Conservation (phyloP, 2,888 invertebrate species). For the Caenorhabditis macrosperma region DNA sequence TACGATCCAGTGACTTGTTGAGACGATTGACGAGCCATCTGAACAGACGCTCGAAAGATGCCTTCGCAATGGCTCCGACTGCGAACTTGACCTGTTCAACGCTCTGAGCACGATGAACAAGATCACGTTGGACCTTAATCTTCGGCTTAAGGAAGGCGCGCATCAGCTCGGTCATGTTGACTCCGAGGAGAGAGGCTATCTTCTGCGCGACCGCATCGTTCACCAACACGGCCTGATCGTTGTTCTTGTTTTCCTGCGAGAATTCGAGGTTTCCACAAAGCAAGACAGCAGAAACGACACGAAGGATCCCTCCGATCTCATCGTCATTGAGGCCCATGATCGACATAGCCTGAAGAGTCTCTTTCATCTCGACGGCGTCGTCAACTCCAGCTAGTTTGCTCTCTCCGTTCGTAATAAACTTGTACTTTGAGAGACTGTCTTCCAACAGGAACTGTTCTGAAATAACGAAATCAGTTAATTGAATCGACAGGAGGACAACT, state of each 20-base stretch:
- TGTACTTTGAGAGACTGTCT: constrained; percentile 92
- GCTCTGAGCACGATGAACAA: constrained; percentile 97
- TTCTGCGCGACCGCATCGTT: constrained; percentile 94
- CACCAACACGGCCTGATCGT: constrained; percentile 96
- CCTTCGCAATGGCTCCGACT: constrained; percentile 97
- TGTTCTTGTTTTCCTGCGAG: constrained; percentile 93
- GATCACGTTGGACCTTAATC: constrained; percentile 96
- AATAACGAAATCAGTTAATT: constrained; percentile 26
- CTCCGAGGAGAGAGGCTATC: constrained; percentile 91
- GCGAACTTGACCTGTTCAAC: constrained; percentile 98
- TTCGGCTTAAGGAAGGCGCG: constrained; percentile 96
- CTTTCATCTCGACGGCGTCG: constrained; percentile 91
- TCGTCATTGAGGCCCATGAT: constrained; percentile 98
- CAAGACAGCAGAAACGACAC: constrained; percentile 94
- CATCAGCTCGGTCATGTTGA: constrained; percentile 96
- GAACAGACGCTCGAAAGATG: constrained; percentile 97
- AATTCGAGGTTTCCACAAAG: constrained; percentile 99
- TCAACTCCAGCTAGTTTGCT: constrained; percentile 91
- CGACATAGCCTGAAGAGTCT: constrained; percentile 95
- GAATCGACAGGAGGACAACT: too few species aligned
- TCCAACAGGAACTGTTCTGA: constrained; percentile 88
- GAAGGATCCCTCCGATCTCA: constrained; percentile 93
- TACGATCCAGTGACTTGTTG: constrained; percentile 90
- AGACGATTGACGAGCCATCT: constrained; percentile 82
- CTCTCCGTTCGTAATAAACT: constrained; percentile 90